Base-by-base conservation (phyloP, 2,888 invertebrate species). In the Euplexia lucipara region DNA sequence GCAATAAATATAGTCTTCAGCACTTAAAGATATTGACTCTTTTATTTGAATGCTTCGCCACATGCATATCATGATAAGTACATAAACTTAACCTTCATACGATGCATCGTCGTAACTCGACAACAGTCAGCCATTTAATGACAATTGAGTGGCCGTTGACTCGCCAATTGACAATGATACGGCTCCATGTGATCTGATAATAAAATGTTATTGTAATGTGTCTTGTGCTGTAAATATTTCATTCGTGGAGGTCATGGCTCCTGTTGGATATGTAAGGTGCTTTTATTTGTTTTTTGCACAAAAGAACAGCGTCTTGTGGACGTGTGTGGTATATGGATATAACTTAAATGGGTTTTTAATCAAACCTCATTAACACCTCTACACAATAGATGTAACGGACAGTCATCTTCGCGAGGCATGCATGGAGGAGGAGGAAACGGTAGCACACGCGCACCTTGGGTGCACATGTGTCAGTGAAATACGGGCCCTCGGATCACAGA, bases 141-240 rank as follows among this genome's bases (percentile, higher is more conserved):
- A 58, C 76, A 78, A 82, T 82, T 79, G 75, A 72, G 37, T 51
- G 53, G 66, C 74, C 67, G 69, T 79, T 76, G 68, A 73, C 56
- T 73, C 44, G 54, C 65, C 66, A 79, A 81, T 81, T 75, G 75
- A 59, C 61, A 56, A 65, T 66, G 58, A 75, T 66, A 63, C 45
- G 51, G 22, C 53, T 48, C 37, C 48, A 45, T 66, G 53, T 65
- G 54, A 64, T 66, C 48, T 62, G 65, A 47, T 61, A 42, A 70
- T 75, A 76, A 70, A 70, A 34, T 14, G 32, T 70, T 60, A 64
- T 69, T 68, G 63, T 58, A 49, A 47, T 44, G 44, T 47, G 44
- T 52, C 39, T 48, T 52, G 51, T 51, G 32, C 9, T 47, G 51
- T 56, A 35, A 51, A 59, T 63, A 58, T 58, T 49, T 49, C 58